Conservation (phyloP, 2,113 vertebrate species). For the Manacus vitellinus region DNA sequence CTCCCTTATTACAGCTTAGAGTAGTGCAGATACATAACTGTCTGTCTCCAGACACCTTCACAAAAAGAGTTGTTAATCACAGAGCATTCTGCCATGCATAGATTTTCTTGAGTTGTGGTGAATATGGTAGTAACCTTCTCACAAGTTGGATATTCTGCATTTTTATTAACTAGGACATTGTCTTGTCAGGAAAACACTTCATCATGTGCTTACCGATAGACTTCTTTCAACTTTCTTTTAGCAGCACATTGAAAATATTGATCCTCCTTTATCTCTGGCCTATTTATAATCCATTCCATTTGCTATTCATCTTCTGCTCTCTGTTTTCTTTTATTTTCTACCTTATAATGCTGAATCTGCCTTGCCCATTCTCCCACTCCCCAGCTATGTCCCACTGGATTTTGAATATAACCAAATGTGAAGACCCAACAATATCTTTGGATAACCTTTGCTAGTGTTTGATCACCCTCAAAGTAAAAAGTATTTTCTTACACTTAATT, state of each 20-base stretch:
- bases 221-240: background rate
- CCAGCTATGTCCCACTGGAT: background rate
- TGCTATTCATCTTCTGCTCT: background rate
- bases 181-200: background rate
- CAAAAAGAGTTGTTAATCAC: background rate
- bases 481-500: background rate
- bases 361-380: background rate
- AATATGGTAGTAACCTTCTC: background rate
- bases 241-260: background rate
- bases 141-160: background rate
- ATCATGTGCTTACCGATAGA: background rate
- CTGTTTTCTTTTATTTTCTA: background rate
- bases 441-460: background rate
- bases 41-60: background rate
- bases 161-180: background rate
- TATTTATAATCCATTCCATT: background rate
- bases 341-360: background rate
- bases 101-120: background rate
- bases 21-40: background rate
- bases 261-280: background rate
- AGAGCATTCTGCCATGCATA: background rate
- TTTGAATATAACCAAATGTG: background rate
- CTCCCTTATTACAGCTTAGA: background rate
- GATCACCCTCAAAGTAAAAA: background rate
- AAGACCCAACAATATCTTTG: background rate